Base-by-base conservation (phyloP, 2,797 vertebrate species). In the Prionace glauca region DNA sequence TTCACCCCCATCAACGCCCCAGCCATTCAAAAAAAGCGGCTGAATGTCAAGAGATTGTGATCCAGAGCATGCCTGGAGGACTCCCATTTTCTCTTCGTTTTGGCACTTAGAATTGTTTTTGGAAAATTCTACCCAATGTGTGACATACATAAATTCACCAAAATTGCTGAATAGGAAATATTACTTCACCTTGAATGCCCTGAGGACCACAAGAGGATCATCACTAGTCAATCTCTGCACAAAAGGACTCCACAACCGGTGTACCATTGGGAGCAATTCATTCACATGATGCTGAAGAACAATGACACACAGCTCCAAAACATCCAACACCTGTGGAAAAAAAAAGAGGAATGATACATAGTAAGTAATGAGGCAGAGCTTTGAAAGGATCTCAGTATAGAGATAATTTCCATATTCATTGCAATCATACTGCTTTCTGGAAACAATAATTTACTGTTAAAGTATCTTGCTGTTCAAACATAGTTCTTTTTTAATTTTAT, bases 221-320 rank as follows among this genome's bases (percentile, higher is more conserved):
- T 99, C 98, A 0, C 96, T 97, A 8, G 98, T 98, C 96, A 99
- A 98, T 96, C 99, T 98, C 95, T 97, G 97, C 65, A 99, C 97
- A 0, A 99, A 98, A 1, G 98, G 97, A 0, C 98, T 98, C 99
- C 99, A 99, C 96, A 97, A 98, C 92, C 98, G 98, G 96, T 99
- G 99, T 95, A 98, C 98, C 98, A 99, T 97, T 14, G 99, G 99
- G 88, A 99, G 98, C 95, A 99, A 97, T 91, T 98, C 98, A 93
- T 98, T 97, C 96, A 98, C 97, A 1, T 96, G 97, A 96, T 98
- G 97, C 95, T 97, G 97, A 96, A 99, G 97, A 41, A 98, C 96
- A 0, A 95, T 95, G 9, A 99, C 97, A 41, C 98, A 98, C 56
- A 99, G 96, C 96, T 98, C 98, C 96, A 99, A 96, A 95, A 99